These are phyloP conservation scores for Oscheius sp. DNA, from an alignment of 2,888 invertebrate genomes.

Conservation along the genomic window DNA sequence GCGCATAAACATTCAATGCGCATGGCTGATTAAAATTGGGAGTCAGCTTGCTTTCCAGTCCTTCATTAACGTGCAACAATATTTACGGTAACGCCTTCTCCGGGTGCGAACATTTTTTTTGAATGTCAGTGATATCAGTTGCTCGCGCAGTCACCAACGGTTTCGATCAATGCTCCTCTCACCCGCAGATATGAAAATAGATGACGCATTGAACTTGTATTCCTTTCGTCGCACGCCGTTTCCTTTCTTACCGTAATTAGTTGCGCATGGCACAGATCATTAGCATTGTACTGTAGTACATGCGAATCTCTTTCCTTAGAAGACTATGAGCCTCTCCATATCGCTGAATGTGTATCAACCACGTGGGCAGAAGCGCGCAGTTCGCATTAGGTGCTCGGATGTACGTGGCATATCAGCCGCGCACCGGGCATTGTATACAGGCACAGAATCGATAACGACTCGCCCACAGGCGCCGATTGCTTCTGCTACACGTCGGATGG, in stretches of 20 bases:
- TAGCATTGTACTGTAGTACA: no score
- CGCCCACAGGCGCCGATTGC: not conserved
- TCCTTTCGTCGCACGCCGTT: not conserved
- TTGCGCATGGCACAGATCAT: not conserved
- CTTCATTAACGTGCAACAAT: constrained; percentile 20
- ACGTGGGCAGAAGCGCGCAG: constrained; percentile 21
- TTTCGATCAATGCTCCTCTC: constrained; percentile 21
- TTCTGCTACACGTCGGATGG: not conserved
- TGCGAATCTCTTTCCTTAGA: not conserved
- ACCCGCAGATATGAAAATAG: constrained; percentile 18
- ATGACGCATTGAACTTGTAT: not conserved
- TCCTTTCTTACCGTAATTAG: not conserved
- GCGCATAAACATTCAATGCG: constrained; percentile 30
- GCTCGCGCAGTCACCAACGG: constrained; percentile 27
- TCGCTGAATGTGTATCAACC: constrained; percentile 21
- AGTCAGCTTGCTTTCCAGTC: constrained; percentile 16
- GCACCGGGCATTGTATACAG: constrained; percentile 31
- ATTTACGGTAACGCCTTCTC: not conserved
- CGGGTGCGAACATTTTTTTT: constrained; percentile 1
- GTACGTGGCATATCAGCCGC: constrained; percentile 28
- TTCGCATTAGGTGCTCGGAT: constrained; percentile 28
- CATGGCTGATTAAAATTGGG: constrained; percentile 31
- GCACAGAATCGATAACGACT: constrained; percentile 26
- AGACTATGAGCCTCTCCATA: not conserved
- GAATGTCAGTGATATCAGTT: constrained; percentile 30